These are phyloP conservation scores for Andricus curvator DNA, from an alignment of 2,888 invertebrate species.

Conservation along the genomic window DNA sequence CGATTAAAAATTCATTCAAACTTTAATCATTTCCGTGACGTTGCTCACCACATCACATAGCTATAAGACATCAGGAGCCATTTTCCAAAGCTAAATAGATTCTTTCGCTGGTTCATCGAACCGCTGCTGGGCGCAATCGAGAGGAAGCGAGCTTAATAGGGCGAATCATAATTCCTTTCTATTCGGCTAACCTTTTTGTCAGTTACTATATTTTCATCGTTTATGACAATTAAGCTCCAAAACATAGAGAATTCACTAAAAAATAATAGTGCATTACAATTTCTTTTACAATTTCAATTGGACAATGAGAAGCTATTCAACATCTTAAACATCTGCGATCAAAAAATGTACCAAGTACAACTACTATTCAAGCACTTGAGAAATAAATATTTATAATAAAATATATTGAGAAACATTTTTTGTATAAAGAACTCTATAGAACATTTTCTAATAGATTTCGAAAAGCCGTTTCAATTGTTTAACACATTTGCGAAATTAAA, in stretches of 20 bases:
- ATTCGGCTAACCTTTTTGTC: constrained; percentile 21
- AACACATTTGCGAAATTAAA: too few relatives aligned
- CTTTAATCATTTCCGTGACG: constrained; percentile 41
- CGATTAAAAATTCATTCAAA: constrained; percentile 39
- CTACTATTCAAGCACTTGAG: too few relatives aligned
- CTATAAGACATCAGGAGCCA: constrained; percentile 35
- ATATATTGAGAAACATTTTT: too few relatives aligned
- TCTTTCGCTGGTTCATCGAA: constrained; percentile 36
- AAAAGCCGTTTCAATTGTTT: too few relatives aligned
- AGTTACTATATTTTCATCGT: not conserved
- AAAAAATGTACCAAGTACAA: too few relatives aligned
- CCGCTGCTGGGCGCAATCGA: constrained; percentile 31
- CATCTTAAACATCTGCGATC: too few relatives aligned
- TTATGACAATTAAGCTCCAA: not conserved
- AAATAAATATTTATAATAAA: too few relatives aligned
- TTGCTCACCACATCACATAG: constrained; percentile 23
- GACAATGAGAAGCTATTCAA: too few relatives aligned
- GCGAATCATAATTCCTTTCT: constrained; percentile 38
- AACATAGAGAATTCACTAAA: not conserved
- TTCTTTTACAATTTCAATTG: not conserved
- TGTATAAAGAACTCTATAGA: too few relatives aligned
- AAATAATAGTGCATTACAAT: not conserved
- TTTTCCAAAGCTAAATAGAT: constrained; percentile 39
- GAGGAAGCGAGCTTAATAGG: constrained; percentile 39
- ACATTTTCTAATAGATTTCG: too few relatives aligned